phyloP scores from a whole-genome alignment of 2,797 vertebrate species.

The Paramormyrops hopkinsi region DNA sequence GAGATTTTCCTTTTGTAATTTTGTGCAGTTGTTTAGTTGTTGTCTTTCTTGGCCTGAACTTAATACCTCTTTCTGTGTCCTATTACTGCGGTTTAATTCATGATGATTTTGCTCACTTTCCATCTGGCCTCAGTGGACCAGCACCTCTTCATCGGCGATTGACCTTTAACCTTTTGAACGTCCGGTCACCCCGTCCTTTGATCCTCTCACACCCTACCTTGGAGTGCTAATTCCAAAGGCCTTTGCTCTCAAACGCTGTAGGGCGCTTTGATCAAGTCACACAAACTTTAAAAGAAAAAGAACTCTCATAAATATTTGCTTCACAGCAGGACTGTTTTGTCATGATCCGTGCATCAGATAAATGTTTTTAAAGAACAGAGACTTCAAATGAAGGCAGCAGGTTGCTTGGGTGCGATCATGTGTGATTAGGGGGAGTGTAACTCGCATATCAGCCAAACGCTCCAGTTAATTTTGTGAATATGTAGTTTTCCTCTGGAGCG shows the following conservation, averaged over 20 bases:
- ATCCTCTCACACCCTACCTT: background rate
- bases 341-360: constrained; percentile 19
- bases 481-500: constrained; percentile 36
- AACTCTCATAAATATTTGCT: constrained; percentile 14
- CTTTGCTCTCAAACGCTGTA: constrained; percentile 10
- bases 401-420: constrained; percentile 19
- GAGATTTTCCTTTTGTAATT: constrained; percentile 2
- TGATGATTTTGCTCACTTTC: constrained; percentile 24
- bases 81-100: constrained; percentile 22
- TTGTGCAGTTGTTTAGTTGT: background rate
- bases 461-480: constrained; percentile 21
- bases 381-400: constrained; percentile 32
- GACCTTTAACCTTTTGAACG: background rate
- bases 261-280: constrained; percentile 1
- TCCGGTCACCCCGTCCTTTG: background rate
- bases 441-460: constrained; percentile 11
- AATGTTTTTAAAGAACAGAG: background rate
- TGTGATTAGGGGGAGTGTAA: background rate
- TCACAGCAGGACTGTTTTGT: background rate
- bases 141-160: constrained; percentile 3
- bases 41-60: constrained; percentile 14
- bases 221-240: constrained; percentile 18
- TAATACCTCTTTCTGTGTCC: background rate
- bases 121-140: constrained; percentile 24
- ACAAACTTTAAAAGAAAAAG: constrained; percentile 1